A percentile compares a stretch with the other conserved stretches of the same genome.
Conservation (phyloP, 1,140 invertebrate genomes). For the Temnothorax longispinosus region DNA sequence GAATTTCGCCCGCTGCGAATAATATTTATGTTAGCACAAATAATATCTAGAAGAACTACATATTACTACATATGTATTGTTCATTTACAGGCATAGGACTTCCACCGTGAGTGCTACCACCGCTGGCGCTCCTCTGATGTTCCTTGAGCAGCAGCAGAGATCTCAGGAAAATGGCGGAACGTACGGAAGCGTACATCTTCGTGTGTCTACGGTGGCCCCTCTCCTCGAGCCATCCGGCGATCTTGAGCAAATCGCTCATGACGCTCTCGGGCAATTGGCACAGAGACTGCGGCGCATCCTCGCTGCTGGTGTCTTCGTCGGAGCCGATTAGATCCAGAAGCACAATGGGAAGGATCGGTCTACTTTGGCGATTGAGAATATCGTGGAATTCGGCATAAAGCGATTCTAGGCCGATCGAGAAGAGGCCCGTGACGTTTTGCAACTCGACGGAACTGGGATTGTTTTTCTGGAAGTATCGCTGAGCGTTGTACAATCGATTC, state of each 20-base stretch:
- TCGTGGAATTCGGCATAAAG: slow-evolving; percentile 96
- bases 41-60: background rate
- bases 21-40: background rate
- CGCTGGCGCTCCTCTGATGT: slow-evolving; percentile 92
- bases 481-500: slow-evolving; percentile 94
- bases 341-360: slow-evolving; percentile 93
- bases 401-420: slow-evolving; percentile 85
- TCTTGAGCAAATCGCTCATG: slow-evolving; percentile 90
- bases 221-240: slow-evolving; percentile 94
- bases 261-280: slow-evolving; percentile 88
- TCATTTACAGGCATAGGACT: slow-evolving; percentile 85
- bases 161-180: slow-evolving; percentile 91
- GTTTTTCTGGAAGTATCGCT: slow-evolving; percentile 96
- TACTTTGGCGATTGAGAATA: slow-evolving; percentile 93
- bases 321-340: slow-evolving; percentile 94
- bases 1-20: slow-evolving; percentile 85
- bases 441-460: slow-evolving; percentile 97
- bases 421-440: slow-evolving; percentile 93
- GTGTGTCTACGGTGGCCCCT: slow-evolving; percentile 92
- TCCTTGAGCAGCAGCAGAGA: slow-evolving; percentile 93
- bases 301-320: slow-evolving; percentile 91
- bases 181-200: slow-evolving; percentile 92
- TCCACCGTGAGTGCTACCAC: slow-evolving; percentile 87
- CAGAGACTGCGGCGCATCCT: slow-evolving; percentile 83
- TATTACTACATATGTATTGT: background rate